Evolutionary conservation across 2,888 invertebrate genomes (phyloP).

Genomic region (Agonum fuliginosum): DNA sequence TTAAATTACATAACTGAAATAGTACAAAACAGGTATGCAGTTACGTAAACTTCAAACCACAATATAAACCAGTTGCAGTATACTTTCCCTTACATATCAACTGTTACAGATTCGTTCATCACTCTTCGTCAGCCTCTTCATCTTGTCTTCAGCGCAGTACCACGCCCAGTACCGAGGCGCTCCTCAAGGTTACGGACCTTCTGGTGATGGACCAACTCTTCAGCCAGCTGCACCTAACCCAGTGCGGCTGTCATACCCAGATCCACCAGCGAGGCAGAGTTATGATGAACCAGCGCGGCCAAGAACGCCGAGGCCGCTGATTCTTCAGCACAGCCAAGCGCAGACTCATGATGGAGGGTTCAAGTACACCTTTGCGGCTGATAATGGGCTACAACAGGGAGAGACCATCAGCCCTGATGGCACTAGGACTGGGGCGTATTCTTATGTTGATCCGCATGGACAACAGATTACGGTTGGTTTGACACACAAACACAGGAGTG

Average conservation of each 20-base stretch:
- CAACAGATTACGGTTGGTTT: constrained; percentile 77
- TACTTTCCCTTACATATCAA: too few relatives aligned
- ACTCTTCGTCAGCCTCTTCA: not conserved
- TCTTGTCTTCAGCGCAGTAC: constrained; percentile 2
- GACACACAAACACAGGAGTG: not conserved
- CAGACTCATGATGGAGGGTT: constrained; percentile 80
- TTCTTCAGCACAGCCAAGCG: constrained; percentile 79
- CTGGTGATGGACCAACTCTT: not conserved
- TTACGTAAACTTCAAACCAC: too few relatives aligned
- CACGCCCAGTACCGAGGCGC: constrained; percentile 38
- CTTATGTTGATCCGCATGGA: constrained; percentile 80
- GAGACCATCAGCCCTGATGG: constrained; percentile 82
- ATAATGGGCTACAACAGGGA: constrained; percentile 81
- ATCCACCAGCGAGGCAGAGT: not conserved
- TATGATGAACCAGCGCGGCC: constrained; percentile 25
- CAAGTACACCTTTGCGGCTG: constrained; percentile 81
- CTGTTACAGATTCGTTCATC: constrained; percentile 6
- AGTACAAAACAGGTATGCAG: too few relatives aligned
- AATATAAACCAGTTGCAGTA: too few relatives aligned
- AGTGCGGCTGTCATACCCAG: not conserved
- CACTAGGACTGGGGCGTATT: constrained; percentile 79
- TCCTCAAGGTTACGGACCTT: not conserved
- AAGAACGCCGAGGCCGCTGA: constrained; percentile 72
- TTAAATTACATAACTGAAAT: too few relatives aligned
- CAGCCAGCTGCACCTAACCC: constrained; percentile 6